A percentile compares a stretch with the other conserved stretches of the same genome.
Conservation (phyloP, 64 coral and sea anemone species). For the Platygyra sinensis region DNA sequence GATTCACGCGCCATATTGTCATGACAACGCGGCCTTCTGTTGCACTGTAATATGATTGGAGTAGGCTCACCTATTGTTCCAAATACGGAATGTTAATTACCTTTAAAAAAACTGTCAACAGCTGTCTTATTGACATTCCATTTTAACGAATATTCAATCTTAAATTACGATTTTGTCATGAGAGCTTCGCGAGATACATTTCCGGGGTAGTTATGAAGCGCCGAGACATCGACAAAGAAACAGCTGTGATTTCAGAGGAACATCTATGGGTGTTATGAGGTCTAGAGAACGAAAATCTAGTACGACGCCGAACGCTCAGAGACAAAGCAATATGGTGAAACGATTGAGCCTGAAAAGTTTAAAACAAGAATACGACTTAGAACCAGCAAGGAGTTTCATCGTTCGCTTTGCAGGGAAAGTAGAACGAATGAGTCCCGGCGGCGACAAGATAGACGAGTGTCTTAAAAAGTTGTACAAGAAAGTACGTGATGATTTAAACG, state of each 20-base stretch:
- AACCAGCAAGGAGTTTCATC: conserved; percentile 73
- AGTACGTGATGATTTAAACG: conserved; percentile 42
- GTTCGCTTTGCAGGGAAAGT: conserved; percentile 78
- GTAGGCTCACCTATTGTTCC: background rate
- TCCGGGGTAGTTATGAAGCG: background rate
- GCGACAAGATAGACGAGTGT: conserved; percentile 74
- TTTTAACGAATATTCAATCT: conserved; percentile 31
- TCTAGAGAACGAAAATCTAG: background rate
- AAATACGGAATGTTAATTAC: background rate
- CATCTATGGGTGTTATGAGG: conserved; percentile 25
- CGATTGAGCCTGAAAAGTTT: conserved; percentile 47
- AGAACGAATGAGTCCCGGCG: conserved; percentile 68
- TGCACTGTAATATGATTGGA: background rate
- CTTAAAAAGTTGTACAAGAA: conserved; percentile 70
- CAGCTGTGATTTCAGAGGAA: background rate
- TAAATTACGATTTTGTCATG: background rate
- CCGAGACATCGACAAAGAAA: background rate
- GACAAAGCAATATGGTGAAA: conserved; percentile 5
- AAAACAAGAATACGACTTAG: conserved; percentile 72
- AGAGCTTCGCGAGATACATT: background rate
- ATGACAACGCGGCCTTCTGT: background rate
- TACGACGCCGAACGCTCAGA: background rate
- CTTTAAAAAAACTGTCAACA: conserved; percentile 23
- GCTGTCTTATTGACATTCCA: conserved; percentile 40
- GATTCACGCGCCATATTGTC: background rate